A percentile compares a stretch with the other conserved stretches of the same genome.
Evolutionary conservation across 2,888 invertebrate genomes (phyloP).

Genomic region (Amphipyra berbera): DNA sequence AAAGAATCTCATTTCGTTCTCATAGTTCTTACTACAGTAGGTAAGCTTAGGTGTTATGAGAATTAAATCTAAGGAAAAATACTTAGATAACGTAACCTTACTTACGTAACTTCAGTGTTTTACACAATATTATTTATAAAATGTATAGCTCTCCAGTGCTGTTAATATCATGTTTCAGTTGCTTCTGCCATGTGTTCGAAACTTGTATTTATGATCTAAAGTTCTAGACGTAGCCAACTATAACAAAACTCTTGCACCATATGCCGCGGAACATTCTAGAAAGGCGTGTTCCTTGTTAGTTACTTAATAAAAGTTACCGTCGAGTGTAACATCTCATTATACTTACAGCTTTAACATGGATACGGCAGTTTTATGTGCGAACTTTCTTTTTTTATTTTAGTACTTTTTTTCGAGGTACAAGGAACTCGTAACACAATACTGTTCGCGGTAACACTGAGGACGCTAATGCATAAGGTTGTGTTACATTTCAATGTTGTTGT

Average conservation of each 20-base stretch:
- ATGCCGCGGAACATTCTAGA: constrained; percentile 55
- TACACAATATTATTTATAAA: constrained; percentile 8
- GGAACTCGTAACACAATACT: constrained; percentile 52
- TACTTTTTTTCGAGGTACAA: constrained; percentile 49
- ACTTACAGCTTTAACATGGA: constrained; percentile 64
- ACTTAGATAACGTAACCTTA: no score
- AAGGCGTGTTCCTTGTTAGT: constrained; percentile 62
- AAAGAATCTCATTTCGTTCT: constrained; percentile 3
- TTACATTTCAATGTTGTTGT: constrained; percentile 44
- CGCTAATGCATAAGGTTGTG: constrained; percentile 43
- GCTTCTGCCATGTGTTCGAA: constrained; percentile 46
- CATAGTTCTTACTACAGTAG: neutral
- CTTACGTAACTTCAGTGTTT: neutral
- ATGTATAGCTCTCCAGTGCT: constrained; percentile 15
- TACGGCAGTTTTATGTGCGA: constrained; percentile 67
- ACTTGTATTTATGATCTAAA: constrained; percentile 68
- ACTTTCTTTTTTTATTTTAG: constrained; percentile 67
- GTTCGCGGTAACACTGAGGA: constrained; percentile 37
- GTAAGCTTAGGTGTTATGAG: neutral
- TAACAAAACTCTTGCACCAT: constrained; percentile 58
- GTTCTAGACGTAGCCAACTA: constrained; percentile 58
- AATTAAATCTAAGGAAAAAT: neutral
- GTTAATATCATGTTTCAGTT: constrained; percentile 37
- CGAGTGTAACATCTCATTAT: constrained; percentile 73
- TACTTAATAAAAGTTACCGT: constrained; percentile 65